Base-by-base conservation (phyloP, 37 sponge, comb jelly and placozoan species). In the Ephydatia muelleri region DNA sequence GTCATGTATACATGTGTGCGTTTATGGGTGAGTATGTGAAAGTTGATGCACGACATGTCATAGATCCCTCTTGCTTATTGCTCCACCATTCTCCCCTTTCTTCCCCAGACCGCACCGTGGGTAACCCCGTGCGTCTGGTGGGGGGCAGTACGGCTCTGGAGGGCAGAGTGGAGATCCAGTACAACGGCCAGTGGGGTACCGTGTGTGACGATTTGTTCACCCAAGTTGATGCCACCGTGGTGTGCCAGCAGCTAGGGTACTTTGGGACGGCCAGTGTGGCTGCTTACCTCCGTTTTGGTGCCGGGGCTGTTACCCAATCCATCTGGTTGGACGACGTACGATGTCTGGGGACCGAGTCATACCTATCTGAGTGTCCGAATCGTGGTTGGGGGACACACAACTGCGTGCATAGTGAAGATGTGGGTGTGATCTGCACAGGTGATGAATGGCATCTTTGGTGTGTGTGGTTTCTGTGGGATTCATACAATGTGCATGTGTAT, bases 401-500 rank as follows among this genome's bases (percentile, higher is more conserved):
- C 68, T 89, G 89, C 73, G 75, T 33, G 38, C 85, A 89, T 75
- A 78, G 38, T 72, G 89, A 88, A 76, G 89, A 89, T 67, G 85
- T 75, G 11, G 89, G 89, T 28, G 80, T 83, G 6, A 31, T 67
- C 57, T 84, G 84, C 19, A n/a, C n/a, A n/a, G n/a, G n/a, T n/a
- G n/a, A 21, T 57, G 19, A 57, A 21, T 57, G 12, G 12, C 1
- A 13, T 14, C 16, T 1, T 34, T 49, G 19, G 78, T 49, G 78
- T 36, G 64, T 26, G 78, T 47, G 81, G 25, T 33, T 67, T 14
- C 1, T 57, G 57, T 57, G 16, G 9, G 57, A 19, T 5, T 21
- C 9, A n/a, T n/a, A n/a, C 28, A 72, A 30, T 72, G 16, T 76
- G 48, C 12, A 25, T n/a, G 47, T 38, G 64, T 40, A 57, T 27